phyloP scores from a whole-genome alignment of 2,888 invertebrate genomes.

The Cantharis nigra region DNA sequence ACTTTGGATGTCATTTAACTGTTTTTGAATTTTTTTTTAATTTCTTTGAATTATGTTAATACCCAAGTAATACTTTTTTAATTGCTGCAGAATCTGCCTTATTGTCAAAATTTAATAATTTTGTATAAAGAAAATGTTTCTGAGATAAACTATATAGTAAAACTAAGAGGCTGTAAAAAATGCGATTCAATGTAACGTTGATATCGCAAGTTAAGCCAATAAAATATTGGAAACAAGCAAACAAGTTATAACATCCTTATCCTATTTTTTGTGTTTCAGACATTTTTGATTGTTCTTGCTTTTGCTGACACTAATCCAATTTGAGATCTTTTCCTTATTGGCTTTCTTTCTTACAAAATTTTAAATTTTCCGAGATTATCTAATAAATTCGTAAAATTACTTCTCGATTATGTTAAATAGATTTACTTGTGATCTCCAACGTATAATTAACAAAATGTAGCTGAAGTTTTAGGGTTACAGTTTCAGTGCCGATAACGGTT shows the following conservation, averaged over 20 bases:
- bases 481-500: background rate
- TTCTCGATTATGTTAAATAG: background rate
- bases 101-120: background rate
- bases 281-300: background rate
- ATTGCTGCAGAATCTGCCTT: background rate
- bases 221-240: constrained; percentile 34
- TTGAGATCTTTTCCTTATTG: background rate
- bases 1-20: too few relatives aligned
- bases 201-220: constrained; percentile 45
- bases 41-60: too few relatives aligned
- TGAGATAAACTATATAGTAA: background rate
- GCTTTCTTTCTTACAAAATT: background rate
- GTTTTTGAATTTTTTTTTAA: too few relatives aligned
- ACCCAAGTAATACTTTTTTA: background rate
- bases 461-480: background rate
- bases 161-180: background rate
- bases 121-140: background rate
- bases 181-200: constrained; percentile 19
- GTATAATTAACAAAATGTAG: background rate
- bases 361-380: background rate
- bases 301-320: background rate
- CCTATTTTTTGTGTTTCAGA: constrained; percentile 26
- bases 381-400: background rate
- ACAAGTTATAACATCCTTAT: constrained; percentile 43
- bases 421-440: background rate